Conservation (phyloP, 2,113 vertebrate genomes). For the Sciurus niger region DNA sequence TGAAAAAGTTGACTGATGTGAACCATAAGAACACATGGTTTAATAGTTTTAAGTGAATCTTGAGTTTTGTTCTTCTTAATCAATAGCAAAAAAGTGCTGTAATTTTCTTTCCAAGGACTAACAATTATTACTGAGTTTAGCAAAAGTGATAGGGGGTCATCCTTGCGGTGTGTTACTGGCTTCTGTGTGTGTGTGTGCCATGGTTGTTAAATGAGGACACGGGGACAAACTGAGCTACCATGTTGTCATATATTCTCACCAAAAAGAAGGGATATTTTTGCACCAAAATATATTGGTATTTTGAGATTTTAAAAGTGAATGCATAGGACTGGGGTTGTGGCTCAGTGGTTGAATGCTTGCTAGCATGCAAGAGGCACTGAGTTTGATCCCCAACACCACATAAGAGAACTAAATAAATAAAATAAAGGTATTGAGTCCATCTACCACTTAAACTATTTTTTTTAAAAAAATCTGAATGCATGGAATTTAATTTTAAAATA, state of each 20-base stretch:
- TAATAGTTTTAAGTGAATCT: background rate
- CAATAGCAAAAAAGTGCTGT: background rate
- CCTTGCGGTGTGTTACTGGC: background rate
- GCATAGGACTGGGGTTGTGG: too few species aligned
- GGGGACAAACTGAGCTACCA: background rate
- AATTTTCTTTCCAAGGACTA: background rate
- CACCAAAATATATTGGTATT: background rate
- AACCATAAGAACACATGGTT: background rate
- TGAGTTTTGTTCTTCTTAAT: background rate
- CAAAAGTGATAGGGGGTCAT: background rate
- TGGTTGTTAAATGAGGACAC: background rate
- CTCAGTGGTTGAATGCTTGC: too few species aligned
- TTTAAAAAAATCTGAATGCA: background rate
- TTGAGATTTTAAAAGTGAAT: background rate
- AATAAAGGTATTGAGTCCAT: too few species aligned
- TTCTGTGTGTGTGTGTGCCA: too few species aligned
- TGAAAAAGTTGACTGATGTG: background rate
- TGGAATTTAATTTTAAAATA: background rate
- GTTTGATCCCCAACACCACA: too few species aligned
- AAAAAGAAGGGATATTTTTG: background rate
- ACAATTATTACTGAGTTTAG: background rate
- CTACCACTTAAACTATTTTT: too few species aligned
- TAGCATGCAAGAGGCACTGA: too few species aligned
- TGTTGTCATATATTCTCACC: background rate
- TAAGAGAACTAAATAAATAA: too few species aligned